Conservation (phyloP, 2,797 vertebrate genomes). For the Epinephelus awoara region DNA sequence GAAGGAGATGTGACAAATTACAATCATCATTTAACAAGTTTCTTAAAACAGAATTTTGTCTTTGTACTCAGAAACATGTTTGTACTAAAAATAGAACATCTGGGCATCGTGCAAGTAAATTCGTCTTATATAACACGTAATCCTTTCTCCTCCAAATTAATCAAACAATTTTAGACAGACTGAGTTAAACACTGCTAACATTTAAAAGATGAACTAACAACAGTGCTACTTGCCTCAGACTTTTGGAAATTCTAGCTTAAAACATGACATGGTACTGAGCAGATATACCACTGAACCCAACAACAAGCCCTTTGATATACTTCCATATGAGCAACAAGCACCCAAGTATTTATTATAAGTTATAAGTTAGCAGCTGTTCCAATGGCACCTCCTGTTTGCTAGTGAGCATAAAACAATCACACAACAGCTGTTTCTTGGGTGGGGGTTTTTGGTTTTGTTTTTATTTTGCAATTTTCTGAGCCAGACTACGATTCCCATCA, state of each 20-base stretch:
- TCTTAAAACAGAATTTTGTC: too few species aligned
- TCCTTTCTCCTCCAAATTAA: too few species aligned
- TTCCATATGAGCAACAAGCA: background rate
- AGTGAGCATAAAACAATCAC: background rate
- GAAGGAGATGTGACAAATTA: too few species aligned
- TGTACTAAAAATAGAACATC: too few species aligned
- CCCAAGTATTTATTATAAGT: background rate
- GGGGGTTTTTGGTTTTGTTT: background rate
- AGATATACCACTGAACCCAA: background rate
- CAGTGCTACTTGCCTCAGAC: background rate
- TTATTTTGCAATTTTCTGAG: constrained; percentile 6
- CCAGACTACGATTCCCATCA: background rate
- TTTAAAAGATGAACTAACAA: too few species aligned
- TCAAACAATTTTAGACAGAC: too few species aligned
- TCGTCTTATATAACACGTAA: too few species aligned
- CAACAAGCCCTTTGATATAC: background rate
- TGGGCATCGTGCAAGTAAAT: too few species aligned
- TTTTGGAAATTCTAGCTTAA: background rate
- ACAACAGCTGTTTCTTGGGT: too few species aligned
- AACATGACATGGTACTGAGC: background rate
- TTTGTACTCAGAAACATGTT: too few species aligned
- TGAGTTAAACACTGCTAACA: too few species aligned
- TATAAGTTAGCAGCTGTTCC: background rate
- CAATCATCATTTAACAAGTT: too few species aligned
- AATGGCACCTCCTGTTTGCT: constrained; percentile 1